Conservation (phyloP, 1,140 invertebrate species). For the Sipha flava region DNA sequence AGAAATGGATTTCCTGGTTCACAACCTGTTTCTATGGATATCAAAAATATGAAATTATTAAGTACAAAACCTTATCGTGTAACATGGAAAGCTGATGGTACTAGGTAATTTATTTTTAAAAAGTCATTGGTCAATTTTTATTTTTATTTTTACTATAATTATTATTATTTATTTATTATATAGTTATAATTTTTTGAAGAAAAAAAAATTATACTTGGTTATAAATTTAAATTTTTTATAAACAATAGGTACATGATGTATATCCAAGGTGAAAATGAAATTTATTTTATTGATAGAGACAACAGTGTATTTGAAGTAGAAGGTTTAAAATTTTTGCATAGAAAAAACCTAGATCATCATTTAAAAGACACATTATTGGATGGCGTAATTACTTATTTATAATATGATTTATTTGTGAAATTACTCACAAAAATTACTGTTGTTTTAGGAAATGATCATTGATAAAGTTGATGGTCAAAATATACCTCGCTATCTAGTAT, state of each 20-base stretch:
- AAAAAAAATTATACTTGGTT: not conserved
- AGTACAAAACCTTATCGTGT: slow-evolving; percentile 80
- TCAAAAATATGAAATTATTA: slow-evolving; percentile 68
- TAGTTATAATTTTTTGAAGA: too few relatives aligned
- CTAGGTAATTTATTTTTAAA: slow-evolving; percentile 52
- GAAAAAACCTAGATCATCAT: slow-evolving; percentile 61
- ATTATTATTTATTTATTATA: too few relatives aligned
- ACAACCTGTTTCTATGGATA: slow-evolving; percentile 95
- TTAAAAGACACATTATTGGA: slow-evolving; percentile 82
- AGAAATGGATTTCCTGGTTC: slow-evolving; percentile 84
- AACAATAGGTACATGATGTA: slow-evolving; percentile 86
- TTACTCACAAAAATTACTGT: not conserved
- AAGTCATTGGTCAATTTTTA: too few relatives aligned
- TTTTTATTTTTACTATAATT: too few relatives aligned
- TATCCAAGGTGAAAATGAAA: slow-evolving; percentile 70
- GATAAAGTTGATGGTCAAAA: slow-evolving; percentile 62
- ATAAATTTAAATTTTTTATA: slow-evolving; percentile 27
- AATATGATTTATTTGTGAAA: not conserved
- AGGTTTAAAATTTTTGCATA: slow-evolving; percentile 67
- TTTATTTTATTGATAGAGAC: slow-evolving; percentile 93
- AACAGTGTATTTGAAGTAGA: slow-evolving; percentile 85
- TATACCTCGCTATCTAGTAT: slow-evolving; percentile 85
- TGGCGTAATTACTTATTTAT: slow-evolving; percentile 57
- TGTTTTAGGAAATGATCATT: slow-evolving; percentile 82
- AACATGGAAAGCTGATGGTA: slow-evolving; percentile 97